These are phyloP conservation scores for Thunnus albacares DNA, from an alignment of 2,797 vertebrate genomes.

Conservation along the genomic window DNA sequence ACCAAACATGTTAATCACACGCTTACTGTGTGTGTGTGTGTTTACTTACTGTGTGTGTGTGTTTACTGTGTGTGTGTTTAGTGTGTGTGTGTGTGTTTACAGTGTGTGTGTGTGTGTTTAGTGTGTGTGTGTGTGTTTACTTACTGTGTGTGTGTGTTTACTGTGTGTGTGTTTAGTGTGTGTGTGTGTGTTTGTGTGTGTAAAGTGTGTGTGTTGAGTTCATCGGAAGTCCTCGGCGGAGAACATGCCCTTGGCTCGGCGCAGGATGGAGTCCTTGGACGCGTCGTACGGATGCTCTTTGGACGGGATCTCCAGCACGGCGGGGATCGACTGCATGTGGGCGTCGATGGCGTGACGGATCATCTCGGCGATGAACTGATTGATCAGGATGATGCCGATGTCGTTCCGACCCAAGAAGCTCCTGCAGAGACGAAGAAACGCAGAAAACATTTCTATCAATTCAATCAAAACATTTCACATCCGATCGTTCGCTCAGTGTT, in stretches of 20 bases:
- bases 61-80: no score
- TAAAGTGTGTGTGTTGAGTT: conserved; percentile 10
- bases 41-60: no score
- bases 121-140: no score
- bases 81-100: no score
- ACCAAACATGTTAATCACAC: not conserved
- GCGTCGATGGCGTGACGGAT: conserved; percentile 95
- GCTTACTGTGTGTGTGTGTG: not conserved
- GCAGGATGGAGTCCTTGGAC: conserved; percentile 95
- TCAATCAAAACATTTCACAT: no score
- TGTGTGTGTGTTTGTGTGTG: no score
- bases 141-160: no score
- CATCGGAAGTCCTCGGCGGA: conserved; percentile 93
- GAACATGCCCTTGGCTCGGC: conserved; percentile 95
- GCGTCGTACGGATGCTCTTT: conserved; percentile 98
- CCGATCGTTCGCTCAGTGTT: no score
- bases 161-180: no score
- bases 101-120: no score
- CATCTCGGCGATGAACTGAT: conserved; percentile 97
- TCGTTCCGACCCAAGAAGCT: conserved; percentile 92
- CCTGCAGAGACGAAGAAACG: conserved; percentile 74
- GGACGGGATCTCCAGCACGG: conserved; percentile 95
- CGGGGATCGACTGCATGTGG: conserved; percentile 92
- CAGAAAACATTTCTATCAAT: no score
- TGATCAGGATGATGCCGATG: conserved; percentile 96